Base-by-base conservation (phyloP, 2,113 vertebrate species). In the Daubentonia madagascariensis region DNA sequence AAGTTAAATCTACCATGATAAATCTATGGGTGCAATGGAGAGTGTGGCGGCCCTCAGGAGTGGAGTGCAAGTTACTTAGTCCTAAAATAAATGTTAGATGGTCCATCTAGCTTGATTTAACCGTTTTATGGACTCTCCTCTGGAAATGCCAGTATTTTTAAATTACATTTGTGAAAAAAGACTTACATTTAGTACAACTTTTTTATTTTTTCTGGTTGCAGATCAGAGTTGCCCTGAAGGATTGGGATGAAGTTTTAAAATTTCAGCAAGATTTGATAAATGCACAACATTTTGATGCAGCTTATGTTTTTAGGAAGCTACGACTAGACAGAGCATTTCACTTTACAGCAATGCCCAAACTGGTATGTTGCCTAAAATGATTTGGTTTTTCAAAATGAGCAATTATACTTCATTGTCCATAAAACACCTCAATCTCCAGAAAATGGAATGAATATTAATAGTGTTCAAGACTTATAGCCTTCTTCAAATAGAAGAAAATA, bases 181-280 rank as follows among this genome's bases (percentile, higher is more conserved):
- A 57, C 89, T 52, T 91, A 43, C 17, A 45, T 90, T 91, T 94
- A 63, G 1, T 93, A 59, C 8, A 63, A 25, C 35, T 48, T 76
- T 89, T 89, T 92, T 50, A 32, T 22, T 86, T 20, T 16, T 93
- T 8, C 84, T 81, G 68, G 9, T 97, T 98, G 67, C 98, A 99
- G 99, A 99, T 99, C 96, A 99, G 99, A 87, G 87, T 99, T 0
- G 98, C 99, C 0, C 97, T 99, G 97, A 99, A 99, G 97, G 99
- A 99, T 91, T 99, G 99, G 99, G 97, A 98, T 54, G 99, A 99
- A 73, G 97, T 99, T 84, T 98, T 96, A 97, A 99, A 83, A 78
- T 99, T 99, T 85, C 98, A 99, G 84, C 99, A 98, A 79, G 99
- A 99, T 37, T 98, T 99, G 23, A 54, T 98, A 81, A 98, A 98